phyloP scores from a whole-genome alignment of 2,797 vertebrate species.

The Luscinia megarhynchos region DNA sequence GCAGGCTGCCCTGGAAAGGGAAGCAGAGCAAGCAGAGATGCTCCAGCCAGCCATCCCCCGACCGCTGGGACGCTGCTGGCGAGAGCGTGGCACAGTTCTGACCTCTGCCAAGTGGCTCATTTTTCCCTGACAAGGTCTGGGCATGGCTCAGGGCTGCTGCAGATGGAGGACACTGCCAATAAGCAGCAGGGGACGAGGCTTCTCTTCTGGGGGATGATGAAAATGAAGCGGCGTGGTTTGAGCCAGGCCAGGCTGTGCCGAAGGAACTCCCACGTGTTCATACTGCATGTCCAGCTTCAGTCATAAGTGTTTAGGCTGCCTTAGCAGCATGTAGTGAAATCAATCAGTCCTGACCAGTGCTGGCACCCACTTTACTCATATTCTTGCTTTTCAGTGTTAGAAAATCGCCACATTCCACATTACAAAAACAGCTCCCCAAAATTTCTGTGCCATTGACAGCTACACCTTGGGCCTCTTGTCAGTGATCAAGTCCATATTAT shows the following conservation, averaged over 20 bases:
- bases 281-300: not conserved
- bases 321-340: not conserved
- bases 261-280: not conserved
- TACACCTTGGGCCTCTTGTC: not conserved
- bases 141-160: not conserved
- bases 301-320: not conserved
- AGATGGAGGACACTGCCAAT: not conserved
- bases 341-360: not conserved
- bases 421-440: not conserved
- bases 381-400: not conserved
- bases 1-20: not conserved
- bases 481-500: not conserved
- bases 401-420: not conserved
- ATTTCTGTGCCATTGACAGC: not conserved
- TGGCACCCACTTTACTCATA: not conserved
- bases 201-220: not conserved
- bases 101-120: slow-evolving; percentile 41
- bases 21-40: not conserved
- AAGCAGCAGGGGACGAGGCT: slow-evolving; percentile 18
- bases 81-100: not conserved
- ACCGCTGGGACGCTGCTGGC: not conserved
- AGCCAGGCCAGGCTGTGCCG: not conserved
- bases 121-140: slow-evolving; percentile 51
- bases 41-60: not conserved
- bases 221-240: not conserved